Evolutionary conservation across 2,797 vertebrate species (phyloP).

Genomic region (Danio jaintianensis): DNA sequence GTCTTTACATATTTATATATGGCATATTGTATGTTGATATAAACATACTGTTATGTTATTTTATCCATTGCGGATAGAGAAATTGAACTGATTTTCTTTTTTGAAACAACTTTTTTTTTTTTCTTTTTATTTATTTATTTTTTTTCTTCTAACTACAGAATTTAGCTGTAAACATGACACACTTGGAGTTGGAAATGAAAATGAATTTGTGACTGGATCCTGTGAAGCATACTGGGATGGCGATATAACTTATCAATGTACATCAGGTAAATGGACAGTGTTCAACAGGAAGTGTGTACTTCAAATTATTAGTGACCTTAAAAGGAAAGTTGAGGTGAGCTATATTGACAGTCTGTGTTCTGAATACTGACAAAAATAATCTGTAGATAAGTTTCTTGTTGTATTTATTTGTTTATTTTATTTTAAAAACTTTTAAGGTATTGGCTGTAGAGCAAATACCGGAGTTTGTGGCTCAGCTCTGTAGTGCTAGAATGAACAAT

Average conservation of each 20-base stretch:
- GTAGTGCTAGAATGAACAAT: fast-evolving
- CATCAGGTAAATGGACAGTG: conserved; percentile 53
- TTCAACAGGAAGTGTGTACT: conserved; percentile 63
- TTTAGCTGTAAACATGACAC: fast-evolving
- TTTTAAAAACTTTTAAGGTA: conserved; percentile 33
- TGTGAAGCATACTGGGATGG: conserved; percentile 63
- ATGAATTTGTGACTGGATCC: not conserved
- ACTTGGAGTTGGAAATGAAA: conserved; percentile 60
- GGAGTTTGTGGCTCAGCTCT: conserved; percentile 65
- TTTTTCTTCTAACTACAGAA: conserved; percentile 49
- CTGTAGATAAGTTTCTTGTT: not conserved
- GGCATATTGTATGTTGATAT: too few relatives aligned
- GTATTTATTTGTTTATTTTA: not conserved
- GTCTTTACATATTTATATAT: too few relatives aligned
- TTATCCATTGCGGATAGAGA: not conserved
- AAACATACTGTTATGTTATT: too few relatives aligned
- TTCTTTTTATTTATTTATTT: too few relatives aligned
- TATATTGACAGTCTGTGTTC: conserved; percentile 42
- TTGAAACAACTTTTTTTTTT: too few relatives aligned
- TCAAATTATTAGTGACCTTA: not conserved
- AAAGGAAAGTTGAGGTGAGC: not conserved
- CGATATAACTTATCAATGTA: conserved; percentile 53
- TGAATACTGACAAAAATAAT: not conserved
- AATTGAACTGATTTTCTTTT: not conserved
- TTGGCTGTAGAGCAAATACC: conserved; percentile 50